phyloP scores from a whole-genome alignment of 2,888 invertebrate species.

The Timema podura region DNA sequence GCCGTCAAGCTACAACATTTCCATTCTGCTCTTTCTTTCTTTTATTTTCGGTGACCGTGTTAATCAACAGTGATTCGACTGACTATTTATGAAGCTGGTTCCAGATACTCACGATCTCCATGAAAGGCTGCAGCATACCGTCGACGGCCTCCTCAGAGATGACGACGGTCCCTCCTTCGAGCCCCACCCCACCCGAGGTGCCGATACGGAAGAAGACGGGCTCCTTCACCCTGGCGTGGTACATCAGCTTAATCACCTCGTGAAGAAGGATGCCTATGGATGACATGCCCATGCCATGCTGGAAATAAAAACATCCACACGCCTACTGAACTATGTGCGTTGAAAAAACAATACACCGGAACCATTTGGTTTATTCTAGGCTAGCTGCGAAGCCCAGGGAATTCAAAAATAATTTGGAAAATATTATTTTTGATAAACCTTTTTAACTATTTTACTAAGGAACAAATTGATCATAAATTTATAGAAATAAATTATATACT shows the following conservation, averaged over 20 bases:
- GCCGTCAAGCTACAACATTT: too few species aligned
- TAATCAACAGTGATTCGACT: too few species aligned
- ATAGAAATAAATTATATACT: too few species aligned
- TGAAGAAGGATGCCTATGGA: conserved; percentile 93
- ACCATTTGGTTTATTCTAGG: background rate
- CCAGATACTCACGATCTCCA: conserved; percentile 68
- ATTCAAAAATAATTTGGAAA: too few species aligned
- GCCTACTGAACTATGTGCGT: background rate
- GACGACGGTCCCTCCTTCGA: conserved; percentile 90
- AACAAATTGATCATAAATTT: too few species aligned
- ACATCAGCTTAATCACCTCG: conserved; percentile 94
- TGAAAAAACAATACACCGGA: background rate
- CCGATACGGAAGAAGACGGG: conserved; percentile 89
- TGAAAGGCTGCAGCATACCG: conserved; percentile 72
- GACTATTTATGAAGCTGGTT: background rate
- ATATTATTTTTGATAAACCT: too few species aligned
- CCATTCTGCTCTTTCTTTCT: too few species aligned
- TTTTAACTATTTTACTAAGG: too few species aligned
- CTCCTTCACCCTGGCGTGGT: conserved; percentile 81
- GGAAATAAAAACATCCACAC: conserved; percentile 37
- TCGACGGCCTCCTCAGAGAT: conserved; percentile 91
- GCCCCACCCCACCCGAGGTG: conserved; percentile 90
- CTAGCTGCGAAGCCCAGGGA: background rate
- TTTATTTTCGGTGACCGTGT: too few species aligned
- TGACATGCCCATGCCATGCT: conserved; percentile 99